Conservation (phyloP, 2,113 vertebrate species). For the Mus spicilegus region DNA sequence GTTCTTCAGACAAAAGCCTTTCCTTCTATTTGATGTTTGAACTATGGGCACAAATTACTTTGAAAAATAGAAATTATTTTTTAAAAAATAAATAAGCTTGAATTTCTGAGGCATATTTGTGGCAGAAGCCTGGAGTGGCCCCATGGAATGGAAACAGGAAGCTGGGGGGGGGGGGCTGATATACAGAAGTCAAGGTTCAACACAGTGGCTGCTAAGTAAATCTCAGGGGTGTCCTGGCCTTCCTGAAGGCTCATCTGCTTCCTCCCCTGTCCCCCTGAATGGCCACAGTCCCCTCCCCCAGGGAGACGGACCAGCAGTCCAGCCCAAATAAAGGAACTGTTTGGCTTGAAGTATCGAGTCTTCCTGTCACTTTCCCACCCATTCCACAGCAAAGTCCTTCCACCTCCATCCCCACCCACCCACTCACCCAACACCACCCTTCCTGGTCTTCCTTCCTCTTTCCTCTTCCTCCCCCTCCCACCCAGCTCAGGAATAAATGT, state of each 20-base stretch:
- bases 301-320: slow-evolving; percentile 43
- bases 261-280: slow-evolving; percentile 29
- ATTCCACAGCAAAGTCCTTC: slow-evolving; percentile 73
- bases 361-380: slow-evolving; percentile 81
- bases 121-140: not conserved
- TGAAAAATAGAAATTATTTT: slow-evolving; percentile 63
- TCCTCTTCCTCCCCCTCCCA: slow-evolving; percentile 76
- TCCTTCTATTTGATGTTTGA: slow-evolving; percentile 55
- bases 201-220: slow-evolving; percentile 65
- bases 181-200: slow-evolving; percentile 39
- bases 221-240: slow-evolving; percentile 61
- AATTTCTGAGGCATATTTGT: slow-evolving; percentile 42
- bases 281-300: slow-evolving; percentile 41
- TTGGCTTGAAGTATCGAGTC: slow-evolving; percentile 58
- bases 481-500: slow-evolving; percentile 51
- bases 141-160: slow-evolving; percentile 74
- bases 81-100: slow-evolving; percentile 59
- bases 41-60: slow-evolving; percentile 49
- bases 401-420: slow-evolving; percentile 74
- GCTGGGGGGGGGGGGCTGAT: not conserved
- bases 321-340: slow-evolving; percentile 66
- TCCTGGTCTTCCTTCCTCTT: slow-evolving; percentile 82
- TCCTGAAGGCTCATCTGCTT: slow-evolving; percentile 81
- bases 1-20: slow-evolving; percentile 56
- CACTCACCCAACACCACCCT: slow-evolving; percentile 76